These are phyloP conservation scores for Brassicogethes aeneus DNA, from an alignment of 2,888 invertebrate genomes.

Conservation along the genomic window DNA sequence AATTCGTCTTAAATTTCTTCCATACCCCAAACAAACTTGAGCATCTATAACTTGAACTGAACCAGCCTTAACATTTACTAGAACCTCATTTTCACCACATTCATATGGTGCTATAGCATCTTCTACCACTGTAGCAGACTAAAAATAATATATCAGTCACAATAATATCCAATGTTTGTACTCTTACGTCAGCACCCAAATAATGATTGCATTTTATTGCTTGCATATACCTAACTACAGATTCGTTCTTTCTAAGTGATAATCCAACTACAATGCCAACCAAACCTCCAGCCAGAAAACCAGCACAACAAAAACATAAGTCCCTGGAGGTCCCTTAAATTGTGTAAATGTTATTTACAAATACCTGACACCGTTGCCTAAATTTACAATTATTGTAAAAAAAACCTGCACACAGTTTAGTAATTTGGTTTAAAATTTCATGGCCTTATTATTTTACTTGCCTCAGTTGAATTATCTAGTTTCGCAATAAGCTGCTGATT, in stretches of 20 bases:
- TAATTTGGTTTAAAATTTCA: no score
- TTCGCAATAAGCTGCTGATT: no score
- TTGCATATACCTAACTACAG: constrained; percentile 40
- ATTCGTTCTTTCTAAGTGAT: constrained; percentile 30
- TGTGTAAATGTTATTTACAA: constrained; percentile 2
- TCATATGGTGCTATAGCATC: constrained; percentile 46
- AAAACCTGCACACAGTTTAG: no score
- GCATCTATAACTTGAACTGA: constrained; percentile 51
- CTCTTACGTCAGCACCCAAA: constrained; percentile 40
- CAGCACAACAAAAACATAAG: constrained; percentile 38
- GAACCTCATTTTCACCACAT: constrained; percentile 45
- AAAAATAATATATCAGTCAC: constrained; percentile 21
- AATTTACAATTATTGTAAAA: no score
- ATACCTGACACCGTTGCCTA: no score
- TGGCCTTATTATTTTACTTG: no score
- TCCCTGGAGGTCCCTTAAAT: constrained; percentile 41
- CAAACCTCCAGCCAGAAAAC: constrained; percentile 38
- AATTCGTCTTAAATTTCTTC: constrained; percentile 29
- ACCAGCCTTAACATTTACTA: constrained; percentile 53
- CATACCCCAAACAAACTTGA: constrained; percentile 51
- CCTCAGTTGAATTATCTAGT: no score
- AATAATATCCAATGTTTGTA: constrained; percentile 1
- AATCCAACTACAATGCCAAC: constrained; percentile 39
- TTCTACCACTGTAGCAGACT: constrained; percentile 48
- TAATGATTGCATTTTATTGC: constrained; percentile 42